These are phyloP conservation scores for Orthonyx spaldingii DNA, from an alignment of 2,113 vertebrate species.

Conservation along the genomic window DNA sequence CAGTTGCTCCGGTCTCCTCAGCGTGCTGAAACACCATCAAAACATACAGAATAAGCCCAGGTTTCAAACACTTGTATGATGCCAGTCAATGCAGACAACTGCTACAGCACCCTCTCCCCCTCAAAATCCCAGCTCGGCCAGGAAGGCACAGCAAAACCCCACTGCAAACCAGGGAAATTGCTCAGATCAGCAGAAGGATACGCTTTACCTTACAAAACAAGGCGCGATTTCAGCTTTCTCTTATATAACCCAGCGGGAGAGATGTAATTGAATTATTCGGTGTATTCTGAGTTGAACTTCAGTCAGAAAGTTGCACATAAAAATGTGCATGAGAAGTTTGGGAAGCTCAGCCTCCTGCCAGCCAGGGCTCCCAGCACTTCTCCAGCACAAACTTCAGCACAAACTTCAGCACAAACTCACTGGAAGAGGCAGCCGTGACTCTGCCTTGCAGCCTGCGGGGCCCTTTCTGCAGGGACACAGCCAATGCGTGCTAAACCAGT, in stretches of 20 bases:
- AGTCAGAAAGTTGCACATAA: neutral
- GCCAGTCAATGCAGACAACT: neutral
- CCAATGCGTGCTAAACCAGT: rapidly evolving
- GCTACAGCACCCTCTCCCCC: neutral
- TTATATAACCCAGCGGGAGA: neutral
- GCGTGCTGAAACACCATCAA: conserved; percentile 67
- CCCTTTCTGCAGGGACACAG: neutral
- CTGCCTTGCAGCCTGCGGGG: neutral
- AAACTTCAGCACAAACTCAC: neutral
- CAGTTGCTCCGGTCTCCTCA: conserved; percentile 72
- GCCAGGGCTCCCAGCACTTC: neutral
- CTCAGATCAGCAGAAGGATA: neutral
- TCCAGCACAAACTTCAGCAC: neutral
- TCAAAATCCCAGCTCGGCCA: neutral
- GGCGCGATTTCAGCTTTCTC: neutral
- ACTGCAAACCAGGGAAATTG: neutral
- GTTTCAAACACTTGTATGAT: neutral
- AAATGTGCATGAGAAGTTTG: neutral
- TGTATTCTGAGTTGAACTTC: neutral
- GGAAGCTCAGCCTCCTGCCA: neutral
- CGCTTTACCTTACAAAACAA: neutral
- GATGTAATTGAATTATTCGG: neutral
- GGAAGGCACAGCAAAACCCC: neutral
- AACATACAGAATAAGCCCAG: neutral
- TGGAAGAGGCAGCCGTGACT: neutral